These are phyloP conservation scores for Acrobasis repandana DNA, from an alignment of 2,888 invertebrate genomes.

Conservation along the genomic window DNA sequence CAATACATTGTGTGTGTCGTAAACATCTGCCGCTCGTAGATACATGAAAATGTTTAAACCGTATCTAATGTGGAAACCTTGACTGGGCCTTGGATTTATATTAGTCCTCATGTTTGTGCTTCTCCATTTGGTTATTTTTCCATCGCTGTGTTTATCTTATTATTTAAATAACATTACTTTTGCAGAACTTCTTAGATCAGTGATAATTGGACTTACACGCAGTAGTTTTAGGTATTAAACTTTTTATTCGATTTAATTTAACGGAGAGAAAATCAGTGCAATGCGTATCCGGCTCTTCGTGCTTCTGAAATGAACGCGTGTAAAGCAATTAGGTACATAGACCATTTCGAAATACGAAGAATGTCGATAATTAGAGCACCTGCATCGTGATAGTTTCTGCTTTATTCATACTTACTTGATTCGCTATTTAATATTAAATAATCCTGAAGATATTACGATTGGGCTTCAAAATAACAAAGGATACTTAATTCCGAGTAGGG, in stretches of 20 bases:
- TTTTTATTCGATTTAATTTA: constrained; percentile 47
- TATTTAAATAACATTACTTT: constrained; percentile 9
- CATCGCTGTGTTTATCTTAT: constrained; percentile 6
- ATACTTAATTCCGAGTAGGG: no score
- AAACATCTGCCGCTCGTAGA: constrained; percentile 31
- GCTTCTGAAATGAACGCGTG: constrained; percentile 33
- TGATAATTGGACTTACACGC: constrained; percentile 37
- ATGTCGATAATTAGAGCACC: constrained; percentile 12
- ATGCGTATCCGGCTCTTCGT: constrained; percentile 41
- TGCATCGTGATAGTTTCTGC: constrained; percentile 11
- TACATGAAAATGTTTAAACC: constrained; percentile 23
- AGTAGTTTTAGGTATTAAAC: constrained; percentile 33
- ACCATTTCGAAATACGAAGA: constrained; percentile 27
- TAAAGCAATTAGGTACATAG: constrained; percentile 23
- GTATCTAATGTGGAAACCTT: constrained; percentile 23
- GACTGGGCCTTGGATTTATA: constrained; percentile 20
- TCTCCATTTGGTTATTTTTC: constrained; percentile 24
- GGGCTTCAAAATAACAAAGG: no score
- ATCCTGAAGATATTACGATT: not conserved
- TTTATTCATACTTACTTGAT: not conserved
- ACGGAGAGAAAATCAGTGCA: constrained; percentile 35
- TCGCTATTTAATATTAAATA: not conserved
- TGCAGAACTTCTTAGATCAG: constrained; percentile 31
- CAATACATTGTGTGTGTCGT: constrained; percentile 31
- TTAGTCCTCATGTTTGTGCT: constrained; percentile 19